A percentile compares a stretch with the other conserved stretches of the same genome.
Conservation (phyloP, 2,113 vertebrate genomes). For the Plestiodon gilberti region DNA sequence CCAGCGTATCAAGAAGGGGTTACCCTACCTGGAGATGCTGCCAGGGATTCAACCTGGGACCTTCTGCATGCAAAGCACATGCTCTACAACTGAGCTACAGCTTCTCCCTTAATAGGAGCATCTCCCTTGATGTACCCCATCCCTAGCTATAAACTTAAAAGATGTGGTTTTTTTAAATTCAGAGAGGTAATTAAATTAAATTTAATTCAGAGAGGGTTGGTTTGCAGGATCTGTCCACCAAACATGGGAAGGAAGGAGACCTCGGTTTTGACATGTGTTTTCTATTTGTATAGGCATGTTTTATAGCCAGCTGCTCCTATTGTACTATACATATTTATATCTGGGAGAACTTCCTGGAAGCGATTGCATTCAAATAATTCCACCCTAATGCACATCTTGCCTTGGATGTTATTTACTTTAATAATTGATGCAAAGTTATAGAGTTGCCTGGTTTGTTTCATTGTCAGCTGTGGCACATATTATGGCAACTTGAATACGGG, state of each 20-base stretch:
- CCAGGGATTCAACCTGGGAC: too few species aligned
- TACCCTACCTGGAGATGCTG: too few species aligned
- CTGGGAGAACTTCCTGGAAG: background rate
- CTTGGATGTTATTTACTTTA: constrained; percentile 11
- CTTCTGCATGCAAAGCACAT: too few species aligned
- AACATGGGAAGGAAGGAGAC: background rate
- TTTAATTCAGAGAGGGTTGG: background rate
- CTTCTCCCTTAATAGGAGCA: too few species aligned
- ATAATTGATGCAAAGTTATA: background rate
- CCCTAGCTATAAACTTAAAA: too few species aligned
- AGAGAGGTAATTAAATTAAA: background rate
- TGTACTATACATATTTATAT: background rate
- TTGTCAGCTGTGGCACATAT: background rate
- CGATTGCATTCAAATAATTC: constrained; percentile 2
- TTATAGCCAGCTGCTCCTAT: background rate
- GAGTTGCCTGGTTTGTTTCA: background rate
- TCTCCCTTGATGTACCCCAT: too few species aligned
- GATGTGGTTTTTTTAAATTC: background rate
- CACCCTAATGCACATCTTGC: background rate
- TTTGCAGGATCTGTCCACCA: background rate
- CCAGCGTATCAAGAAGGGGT: too few species aligned
- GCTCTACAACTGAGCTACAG: too few species aligned
- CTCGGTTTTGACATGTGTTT: background rate
- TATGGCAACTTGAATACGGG: background rate
- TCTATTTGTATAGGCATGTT: background rate